Evolutionary conservation across 2,888 invertebrate species (phyloP).

Genomic region (Cheilosia vernalis): DNA sequence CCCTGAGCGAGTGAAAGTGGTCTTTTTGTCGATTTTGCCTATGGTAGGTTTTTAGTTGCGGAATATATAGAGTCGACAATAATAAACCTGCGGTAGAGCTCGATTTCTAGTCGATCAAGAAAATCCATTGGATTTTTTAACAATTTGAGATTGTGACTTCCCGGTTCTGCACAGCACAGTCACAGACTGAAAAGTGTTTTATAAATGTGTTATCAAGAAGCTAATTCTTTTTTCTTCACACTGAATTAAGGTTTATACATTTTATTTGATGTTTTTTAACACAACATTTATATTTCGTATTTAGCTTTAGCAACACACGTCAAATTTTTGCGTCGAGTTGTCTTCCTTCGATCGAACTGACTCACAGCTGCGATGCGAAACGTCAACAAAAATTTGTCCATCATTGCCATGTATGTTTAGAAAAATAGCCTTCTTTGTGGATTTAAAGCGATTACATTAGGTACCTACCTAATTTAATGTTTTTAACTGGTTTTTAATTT

Average conservation of each 20-base stretch:
- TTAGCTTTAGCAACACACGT: constrained; percentile 16
- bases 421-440: too few relatives aligned
- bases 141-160: constrained; percentile 25
- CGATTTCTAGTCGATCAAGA: constrained; percentile 39
- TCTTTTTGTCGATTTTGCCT: constrained; percentile 46
- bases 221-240: background rate
- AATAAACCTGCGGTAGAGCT: constrained; percentile 29
- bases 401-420: background rate
- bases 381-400: constrained; percentile 39
- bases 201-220: constrained; percentile 17
- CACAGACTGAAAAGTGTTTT: constrained; percentile 13
- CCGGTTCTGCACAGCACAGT: constrained; percentile 33
- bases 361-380: constrained; percentile 47
- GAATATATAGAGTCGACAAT: constrained; percentile 43
- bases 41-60: constrained; percentile 40
- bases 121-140: constrained; percentile 40
- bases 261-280: background rate
- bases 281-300: constrained; percentile 1
- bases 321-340: constrained; percentile 14
- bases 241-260: background rate
- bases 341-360: constrained; percentile 35
- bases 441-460: too few relatives aligned
- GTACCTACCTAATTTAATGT: too few relatives aligned
- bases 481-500: too few relatives aligned
- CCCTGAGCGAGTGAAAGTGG: constrained; percentile 75